Evolutionary conservation across 1,140 invertebrate genomes (phyloP).

Genomic region (Parasteatoda tepidariorum): DNA sequence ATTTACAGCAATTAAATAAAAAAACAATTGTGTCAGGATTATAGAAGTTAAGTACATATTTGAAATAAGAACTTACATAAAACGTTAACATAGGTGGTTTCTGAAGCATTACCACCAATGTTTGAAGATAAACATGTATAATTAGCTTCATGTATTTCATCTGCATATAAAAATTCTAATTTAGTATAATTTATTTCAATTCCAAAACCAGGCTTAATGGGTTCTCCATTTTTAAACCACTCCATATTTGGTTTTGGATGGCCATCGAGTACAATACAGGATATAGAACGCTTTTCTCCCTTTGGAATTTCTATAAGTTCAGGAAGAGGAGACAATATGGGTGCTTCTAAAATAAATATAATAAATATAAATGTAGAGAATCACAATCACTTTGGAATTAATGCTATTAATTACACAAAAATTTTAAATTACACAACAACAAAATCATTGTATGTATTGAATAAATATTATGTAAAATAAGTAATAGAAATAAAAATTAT

Average conservation of each 20-base stretch:
- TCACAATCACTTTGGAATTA: neutral
- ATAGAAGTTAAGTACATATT: too few relatives aligned
- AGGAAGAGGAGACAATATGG: conserved; percentile 33
- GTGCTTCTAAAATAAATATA: conserved; percentile 14
- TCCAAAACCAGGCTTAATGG: conserved; percentile 22
- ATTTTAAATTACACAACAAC: too few relatives aligned
- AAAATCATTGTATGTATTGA: too few relatives aligned
- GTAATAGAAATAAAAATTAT: too few relatives aligned
- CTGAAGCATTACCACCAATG: conserved; percentile 69
- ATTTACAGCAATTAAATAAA: too few relatives aligned
- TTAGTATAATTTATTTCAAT: conserved; percentile 23
- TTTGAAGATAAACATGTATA: conserved; percentile 70
- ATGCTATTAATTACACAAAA: too few relatives aligned
- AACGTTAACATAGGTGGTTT: conserved; percentile 67
- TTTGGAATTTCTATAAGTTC: neutral
- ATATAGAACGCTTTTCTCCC: conserved; percentile 16
- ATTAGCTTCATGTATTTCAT: conserved; percentile 66
- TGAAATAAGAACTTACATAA: conserved; percentile 66
- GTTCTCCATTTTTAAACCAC: conserved; percentile 61
- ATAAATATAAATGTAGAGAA: neutral
- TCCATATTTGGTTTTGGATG: conserved; percentile 57
- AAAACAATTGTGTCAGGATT: too few relatives aligned
- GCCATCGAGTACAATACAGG: conserved; percentile 46
- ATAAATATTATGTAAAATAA: too few relatives aligned
- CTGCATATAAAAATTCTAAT: conserved; percentile 37